phyloP scores from a whole-genome alignment of 2,797 vertebrate genomes.

The Furcifer pardalis region DNA sequence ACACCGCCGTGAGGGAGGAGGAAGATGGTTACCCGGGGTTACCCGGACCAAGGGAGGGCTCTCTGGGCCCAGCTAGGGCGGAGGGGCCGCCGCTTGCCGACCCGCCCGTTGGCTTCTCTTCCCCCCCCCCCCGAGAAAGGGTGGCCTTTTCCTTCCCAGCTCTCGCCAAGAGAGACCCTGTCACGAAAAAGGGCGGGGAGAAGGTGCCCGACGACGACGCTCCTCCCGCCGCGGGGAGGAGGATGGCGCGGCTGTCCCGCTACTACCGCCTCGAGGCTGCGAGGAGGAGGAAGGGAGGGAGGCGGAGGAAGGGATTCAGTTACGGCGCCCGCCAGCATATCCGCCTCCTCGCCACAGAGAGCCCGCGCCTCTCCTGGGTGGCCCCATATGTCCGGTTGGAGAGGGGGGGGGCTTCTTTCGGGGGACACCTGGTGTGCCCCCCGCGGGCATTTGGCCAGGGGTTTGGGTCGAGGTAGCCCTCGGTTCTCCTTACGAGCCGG shows the following conservation, averaged over 20 bases:
- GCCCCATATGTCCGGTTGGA: no score
- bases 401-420: no score
- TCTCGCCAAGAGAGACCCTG: not conserved
- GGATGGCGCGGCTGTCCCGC: not conserved
- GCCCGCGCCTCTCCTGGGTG: no score
- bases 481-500: not conserved
- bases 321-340: not conserved
- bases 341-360: not conserved
- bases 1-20: not conserved
- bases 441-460: not conserved
- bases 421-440: no score
- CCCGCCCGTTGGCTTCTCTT: not conserved
- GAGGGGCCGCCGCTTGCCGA: not conserved
- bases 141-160: no score
- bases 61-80: not conserved
- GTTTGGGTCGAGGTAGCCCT: constrained; percentile 12
- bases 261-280: not conserved
- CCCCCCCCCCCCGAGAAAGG: no score
- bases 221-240: not conserved
- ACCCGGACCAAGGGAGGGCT: not conserved
- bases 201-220: not conserved
- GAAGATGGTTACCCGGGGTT: not conserved
- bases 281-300: no score
- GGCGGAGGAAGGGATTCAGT: not conserved
- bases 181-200: not conserved